Evolutionary conservation across 53 echinoderm and acorn worm genomes (phyloP), one percentile per base, ranked within the genome.

Genomic region (Hippasteria phrygiana): DNA sequence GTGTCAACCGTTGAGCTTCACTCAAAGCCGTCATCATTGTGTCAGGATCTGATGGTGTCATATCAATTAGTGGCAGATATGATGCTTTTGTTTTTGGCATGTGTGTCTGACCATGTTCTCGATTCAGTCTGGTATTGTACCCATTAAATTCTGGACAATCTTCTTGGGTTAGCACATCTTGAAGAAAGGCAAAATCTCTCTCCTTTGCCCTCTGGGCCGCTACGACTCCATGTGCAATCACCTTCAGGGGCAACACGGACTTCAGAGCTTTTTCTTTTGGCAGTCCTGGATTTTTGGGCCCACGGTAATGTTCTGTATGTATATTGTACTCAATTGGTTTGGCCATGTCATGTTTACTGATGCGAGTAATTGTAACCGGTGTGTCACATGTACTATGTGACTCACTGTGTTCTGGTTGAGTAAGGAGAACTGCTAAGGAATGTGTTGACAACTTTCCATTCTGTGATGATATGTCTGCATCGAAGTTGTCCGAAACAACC

Each of bases 401-500:
- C 41, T 51, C 50, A 33, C 13, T 48, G 13, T 11, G 69, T 47
- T 93, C 93, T 55, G 90, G 90, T 62, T 90, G 93, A 7, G 90
- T 93, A 67, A 93, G 46, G 0, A 93, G 90, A 55, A 93, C 80
- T 54, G 90, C 93, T 36, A 93, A 59, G 3, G 93, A 90, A 87
- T 93, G 90, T 1, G 90, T 93, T 24, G 93, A 77, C 51, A 78
- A 38, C 55, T 86, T 93, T 1, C 82, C 62, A 62, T 41, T 90
- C 74, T 77, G 94, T 24, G 89, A 94, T 43, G 88, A 7, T 33
- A 91, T 88, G 50, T 94, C 91, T 16, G 94, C 89, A 89, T 94
- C 91, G 70, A 94, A 94, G 59, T 94, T 94, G 63, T 89, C 93
- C 18, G 65, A 85, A 8, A 89, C 79, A 76, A 91, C 45, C 91